Percentiles rank a stretch among this genome's conserved stretches.
Evolutionary conservation across 1,140 invertebrate genomes (phyloP).

Genomic region (Ganaspis sp.): DNA sequence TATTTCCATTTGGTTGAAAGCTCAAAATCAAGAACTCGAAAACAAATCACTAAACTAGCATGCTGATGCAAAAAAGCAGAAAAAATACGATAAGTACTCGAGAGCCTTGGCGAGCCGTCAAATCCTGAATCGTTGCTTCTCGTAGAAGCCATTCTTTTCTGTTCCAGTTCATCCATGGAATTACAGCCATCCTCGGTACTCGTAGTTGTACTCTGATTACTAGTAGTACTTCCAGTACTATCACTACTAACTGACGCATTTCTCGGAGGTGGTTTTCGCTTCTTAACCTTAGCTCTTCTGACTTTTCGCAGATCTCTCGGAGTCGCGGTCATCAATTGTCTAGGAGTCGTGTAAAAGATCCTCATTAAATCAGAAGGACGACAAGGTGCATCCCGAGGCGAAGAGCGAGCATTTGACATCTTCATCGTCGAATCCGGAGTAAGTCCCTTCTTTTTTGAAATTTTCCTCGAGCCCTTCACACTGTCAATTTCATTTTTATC

Average conservation of each 20-base stretch:
- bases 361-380: constrained; percentile 69
- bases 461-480: constrained; percentile 36
- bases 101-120: constrained; percentile 74
- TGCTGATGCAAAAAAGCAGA: constrained; percentile 32
- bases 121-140: constrained; percentile 75
- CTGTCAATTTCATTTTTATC: constrained; percentile 48
- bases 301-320: constrained; percentile 72
- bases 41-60: neutral
- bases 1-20: no score
- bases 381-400: constrained; percentile 51
- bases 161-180: constrained; percentile 68
- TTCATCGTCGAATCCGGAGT: constrained; percentile 40
- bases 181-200: constrained; percentile 65
- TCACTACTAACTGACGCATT: constrained; percentile 70
- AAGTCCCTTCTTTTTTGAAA: constrained; percentile 47
- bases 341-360: constrained; percentile 73
- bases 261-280: constrained; percentile 64
- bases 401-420: constrained; percentile 33
- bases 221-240: constrained; percentile 70
- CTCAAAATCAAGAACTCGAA: no score
- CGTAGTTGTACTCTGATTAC: constrained; percentile 62
- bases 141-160: constrained; percentile 70
- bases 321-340: constrained; percentile 69
- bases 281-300: constrained; percentile 69
- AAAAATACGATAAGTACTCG: constrained; percentile 60